Percentiles rank a stretch among this genome's conserved stretches.
Evolutionary conservation across 1,140 invertebrate genomes (phyloP).

Genomic region (Acromyrmex heyeri): DNA sequence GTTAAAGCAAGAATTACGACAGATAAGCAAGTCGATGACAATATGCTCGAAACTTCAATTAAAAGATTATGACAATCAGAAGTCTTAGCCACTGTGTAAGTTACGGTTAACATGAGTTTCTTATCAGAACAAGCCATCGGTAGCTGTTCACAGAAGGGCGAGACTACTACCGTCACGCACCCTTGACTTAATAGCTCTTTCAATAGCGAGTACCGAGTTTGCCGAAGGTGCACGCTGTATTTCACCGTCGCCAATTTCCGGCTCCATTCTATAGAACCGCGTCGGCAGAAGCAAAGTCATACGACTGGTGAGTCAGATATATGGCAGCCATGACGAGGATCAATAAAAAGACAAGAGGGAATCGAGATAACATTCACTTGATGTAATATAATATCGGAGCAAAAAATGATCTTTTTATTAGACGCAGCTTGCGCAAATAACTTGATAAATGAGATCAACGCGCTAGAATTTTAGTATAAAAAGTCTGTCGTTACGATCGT

Average conservation of each 20-base stretch:
- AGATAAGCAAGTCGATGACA: constrained; percentile 7
- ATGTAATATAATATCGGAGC: constrained; percentile 39
- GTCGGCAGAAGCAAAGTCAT: constrained; percentile 32
- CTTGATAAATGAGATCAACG: constrained; percentile 43
- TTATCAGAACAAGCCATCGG: constrained; percentile 6
- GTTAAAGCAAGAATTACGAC: background rate
- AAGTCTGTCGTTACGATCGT: constrained; percentile 16
- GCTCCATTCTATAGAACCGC: constrained; percentile 33
- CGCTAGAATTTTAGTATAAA: constrained; percentile 14
- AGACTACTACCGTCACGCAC: constrained; percentile 35
- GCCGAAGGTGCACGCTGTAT: constrained; percentile 53
- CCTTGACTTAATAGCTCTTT: constrained; percentile 61
- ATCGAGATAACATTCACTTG: constrained; percentile 15
- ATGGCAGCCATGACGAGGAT: constrained; percentile 39
- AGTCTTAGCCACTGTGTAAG: constrained; percentile 10
- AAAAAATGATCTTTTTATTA: constrained; percentile 44
- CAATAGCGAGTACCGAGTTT: constrained; percentile 55
- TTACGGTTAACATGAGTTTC: background rate
- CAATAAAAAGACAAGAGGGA: constrained; percentile 55
- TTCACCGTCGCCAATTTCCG: constrained; percentile 61
- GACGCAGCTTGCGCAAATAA: constrained; percentile 22
- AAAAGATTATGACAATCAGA: constrained; percentile 1
- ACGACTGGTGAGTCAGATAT: constrained; percentile 37
- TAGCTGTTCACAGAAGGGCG: constrained; percentile 23
- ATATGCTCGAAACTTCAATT: constrained; percentile 28